Base-by-base conservation (phyloP, 1,140 invertebrate genomes). In the Drosophila subpulchrella region DNA sequence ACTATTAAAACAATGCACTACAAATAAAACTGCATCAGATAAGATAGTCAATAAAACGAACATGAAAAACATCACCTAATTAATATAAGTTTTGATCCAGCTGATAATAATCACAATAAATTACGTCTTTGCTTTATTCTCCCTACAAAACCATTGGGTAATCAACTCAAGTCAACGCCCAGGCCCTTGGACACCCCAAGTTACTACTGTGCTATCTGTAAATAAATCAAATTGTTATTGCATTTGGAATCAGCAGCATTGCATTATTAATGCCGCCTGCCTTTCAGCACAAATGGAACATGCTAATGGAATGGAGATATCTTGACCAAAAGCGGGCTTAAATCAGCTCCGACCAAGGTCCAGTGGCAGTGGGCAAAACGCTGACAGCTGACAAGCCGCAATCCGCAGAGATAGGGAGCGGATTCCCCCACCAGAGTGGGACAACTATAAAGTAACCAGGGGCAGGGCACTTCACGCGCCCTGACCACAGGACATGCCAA, bases 141-240 rank as follows among this genome's bases (percentile, higher is more conserved):
- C 38, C n/a, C 24, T 27, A 30, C 34, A 20, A n/a, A 50, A 15
- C 60, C 32, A 38, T 11, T 20, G 13, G 15, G 30, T 51, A 67
- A 67, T 67, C 63, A 67, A 42, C 17, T 62, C 57, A 50, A 63
- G 58, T 63, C 60, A 65, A 51, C 17, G 46, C 60, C 34, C 32
- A 30, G 7, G 7, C 57, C 54, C 46, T 38, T 72, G 32, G n/a
- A 3, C n/a, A 32, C 24, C 15, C 1, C 38, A 20, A 20, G 20
- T 60, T 51, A 32, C 55, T 32, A 30, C 39, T 72, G 46, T 51
- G n/a, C 72, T 72, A 79, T 85, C 70, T 72, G 48, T 58, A 65
- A 82, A 75, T 82, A 78, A 86, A 86, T 86, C 83, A 78, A 78
- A 82, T 63, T 81, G 81, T 77, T 84, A 63, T 84, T 84, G 81